A percentile compares a stretch with the other conserved stretches of the same genome.
Conservation (phyloP, 2,888 invertebrate species). For the Leucophenga maculata region DNA sequence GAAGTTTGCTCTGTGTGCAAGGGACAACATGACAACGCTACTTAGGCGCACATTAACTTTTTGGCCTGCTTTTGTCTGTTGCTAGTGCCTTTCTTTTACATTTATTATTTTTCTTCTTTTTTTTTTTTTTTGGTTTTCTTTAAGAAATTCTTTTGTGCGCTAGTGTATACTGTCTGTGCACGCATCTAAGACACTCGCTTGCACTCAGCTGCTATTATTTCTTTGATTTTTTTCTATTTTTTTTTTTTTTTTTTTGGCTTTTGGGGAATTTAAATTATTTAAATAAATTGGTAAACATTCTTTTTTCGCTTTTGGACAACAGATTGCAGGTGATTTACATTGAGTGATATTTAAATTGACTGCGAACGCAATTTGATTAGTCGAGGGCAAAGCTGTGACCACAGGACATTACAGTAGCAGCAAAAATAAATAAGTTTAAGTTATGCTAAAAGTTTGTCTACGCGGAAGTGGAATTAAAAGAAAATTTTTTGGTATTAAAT, state of each 20-base stretch:
- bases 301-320: constrained; percentile 21
- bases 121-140: too few relatives aligned
- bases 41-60: constrained; percentile 62
- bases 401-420: not conserved
- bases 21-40: constrained; percentile 36
- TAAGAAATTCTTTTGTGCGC: constrained; percentile 18
- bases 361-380: constrained; percentile 15
- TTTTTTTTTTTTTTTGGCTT: not conserved
- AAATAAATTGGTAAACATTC: constrained; percentile 58
- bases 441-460: not conserved
- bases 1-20: not conserved
- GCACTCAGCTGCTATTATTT: constrained; percentile 56
- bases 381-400: not conserved
- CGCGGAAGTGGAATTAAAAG: not conserved
- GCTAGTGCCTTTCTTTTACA: not conserved
- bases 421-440: too few relatives aligned
- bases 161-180: constrained; percentile 41
- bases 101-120: not conserved
- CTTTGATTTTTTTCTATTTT: constrained; percentile 29
- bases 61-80: constrained; percentile 43
- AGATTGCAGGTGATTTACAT: constrained; percentile 60
- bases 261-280: constrained; percentile 53
- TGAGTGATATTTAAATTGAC: constrained; percentile 52
- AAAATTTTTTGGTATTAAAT: not conserved
- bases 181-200: not conserved